Conservation (phyloP, 2,113 vertebrate genomes). For the Actenoides lindsayi region DNA sequence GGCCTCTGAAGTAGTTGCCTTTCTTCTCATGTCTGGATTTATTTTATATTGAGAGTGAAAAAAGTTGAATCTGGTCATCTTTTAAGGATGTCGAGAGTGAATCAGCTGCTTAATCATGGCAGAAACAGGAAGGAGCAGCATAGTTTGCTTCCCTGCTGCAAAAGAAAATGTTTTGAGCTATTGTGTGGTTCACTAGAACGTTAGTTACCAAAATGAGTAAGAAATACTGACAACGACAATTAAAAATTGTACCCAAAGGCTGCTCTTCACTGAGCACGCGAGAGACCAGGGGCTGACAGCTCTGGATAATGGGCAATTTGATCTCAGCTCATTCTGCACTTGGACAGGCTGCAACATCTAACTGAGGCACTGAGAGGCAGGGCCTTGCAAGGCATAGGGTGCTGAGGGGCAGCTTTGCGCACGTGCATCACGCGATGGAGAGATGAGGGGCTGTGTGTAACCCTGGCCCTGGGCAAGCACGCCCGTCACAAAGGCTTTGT, state of each 20-base stretch:
- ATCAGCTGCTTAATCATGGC: slow-evolving; percentile 18
- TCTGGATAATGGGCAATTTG: background rate
- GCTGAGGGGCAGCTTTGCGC: background rate
- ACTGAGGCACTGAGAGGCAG: background rate
- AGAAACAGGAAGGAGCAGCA: background rate
- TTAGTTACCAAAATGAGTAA: background rate
- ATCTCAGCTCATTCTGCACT: background rate
- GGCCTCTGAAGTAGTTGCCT: background rate
- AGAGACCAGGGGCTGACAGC: background rate
- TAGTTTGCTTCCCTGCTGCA: background rate
- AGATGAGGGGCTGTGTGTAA: background rate
- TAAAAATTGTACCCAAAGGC: background rate
- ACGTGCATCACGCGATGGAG: fast-evolving
- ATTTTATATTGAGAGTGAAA: background rate
- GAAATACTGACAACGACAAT: background rate
- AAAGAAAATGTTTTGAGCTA: background rate
- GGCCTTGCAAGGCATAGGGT: background rate
- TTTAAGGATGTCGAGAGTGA: background rate
- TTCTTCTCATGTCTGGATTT: background rate
- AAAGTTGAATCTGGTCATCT: background rate
- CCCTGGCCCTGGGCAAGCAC: background rate
- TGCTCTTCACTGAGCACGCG: fast-evolving
- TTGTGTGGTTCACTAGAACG: background rate
- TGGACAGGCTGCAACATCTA: background rate
- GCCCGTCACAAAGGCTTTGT: background rate